Base-by-base conservation (phyloP, 2,888 invertebrate genomes). In the Adineta ricciae region DNA sequence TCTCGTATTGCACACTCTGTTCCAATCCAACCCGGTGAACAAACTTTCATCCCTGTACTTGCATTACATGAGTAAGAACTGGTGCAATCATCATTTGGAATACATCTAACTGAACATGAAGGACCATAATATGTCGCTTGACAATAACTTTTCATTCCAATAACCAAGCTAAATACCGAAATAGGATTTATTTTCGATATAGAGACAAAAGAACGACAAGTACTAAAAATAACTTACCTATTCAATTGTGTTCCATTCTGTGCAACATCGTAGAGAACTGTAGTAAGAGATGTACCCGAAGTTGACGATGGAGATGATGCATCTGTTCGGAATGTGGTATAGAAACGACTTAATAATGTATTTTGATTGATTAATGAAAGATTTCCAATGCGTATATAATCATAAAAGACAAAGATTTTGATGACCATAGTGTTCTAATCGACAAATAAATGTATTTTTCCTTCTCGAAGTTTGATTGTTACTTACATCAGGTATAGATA, bases 81-180 rank as follows among this genome's bases (percentile, higher is more conserved):
- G 36, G 72, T 38, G 54, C 85, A 85, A 54, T 83, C 83, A 41
- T 85, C 83, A 41, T 85, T 83, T 72, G 72, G 83, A 50, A 85
- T 83, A 41, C 85, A 85, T 64, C 64, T 27, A 64, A 64, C 24
- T 32, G 64, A 64, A 64, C 64, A 64, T 64, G 1, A 32, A 5
- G 32, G 14, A 19, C 64, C 64, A 32, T 64, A 64, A 32, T 64
- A 64, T 19, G 64, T 64, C 19, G 32, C 4, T 64, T 64, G 64
- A 32, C 64, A 64, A 36, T 27, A 64, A 36, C 19, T 64, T 32
- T 27, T 64, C 5, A 64, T 19, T 14, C 64, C 64, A 64, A 64
- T 16, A 36, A 0, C 19, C 27, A 64, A 32, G 16, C 64, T 64
- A 52, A 3, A 21, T 27, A 19, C 32, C 1, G 41, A 78, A 41